Base-by-base conservation (phyloP, 2,797 vertebrate species). In the Alcedo quadribrachys region DNA sequence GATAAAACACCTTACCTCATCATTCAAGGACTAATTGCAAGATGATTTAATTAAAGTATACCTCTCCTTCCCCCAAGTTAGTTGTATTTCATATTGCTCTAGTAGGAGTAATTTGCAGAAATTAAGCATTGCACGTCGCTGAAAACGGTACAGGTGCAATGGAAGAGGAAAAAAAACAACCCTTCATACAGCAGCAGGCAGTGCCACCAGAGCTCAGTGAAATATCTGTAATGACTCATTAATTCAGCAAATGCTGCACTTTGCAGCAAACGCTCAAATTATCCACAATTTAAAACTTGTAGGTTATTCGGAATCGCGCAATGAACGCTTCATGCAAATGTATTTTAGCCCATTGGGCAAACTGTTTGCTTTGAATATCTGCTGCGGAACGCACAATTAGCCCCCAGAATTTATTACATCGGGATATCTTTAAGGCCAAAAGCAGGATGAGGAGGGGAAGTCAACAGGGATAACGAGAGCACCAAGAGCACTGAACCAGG, bases 11-110 rank as follows among this genome's bases (percentile, higher is more conserved):
- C 96, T 96, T 93, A 95, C 81, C 96, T 97, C 97, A 97, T 97
- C 96, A 97, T 95, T 98, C 97, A 98, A 97, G 95, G 96, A 95
- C 96, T 98, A 98, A 98, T 97, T 98, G 96, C 80, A 25, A 96
- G 94, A 96, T 97, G 96, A 97, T 96, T 98, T 98, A 98, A 98
- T 98, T 97, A 98, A 98, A 96, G 96, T 35, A 97, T 85, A 97
- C 93, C 96, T 93, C 95, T 94, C 96, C 96, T 97, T 95, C 96
- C 97, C 97, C 92, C 96, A 94, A 96, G 97, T 97, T 97, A 97
- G 96, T 77, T 97, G 97, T 97, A 97, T 98, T 97, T 97, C 97
- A 97, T 98, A 97, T 96, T 93, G 96, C 95, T 97, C 97, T 97
- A 97, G 97, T 95, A 97, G 97, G 97, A 97, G 96, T 91, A 95